These are phyloP conservation scores for Knipowitschia caucasica DNA, from an alignment of 2,797 vertebrate genomes.

Conservation along the genomic window DNA sequence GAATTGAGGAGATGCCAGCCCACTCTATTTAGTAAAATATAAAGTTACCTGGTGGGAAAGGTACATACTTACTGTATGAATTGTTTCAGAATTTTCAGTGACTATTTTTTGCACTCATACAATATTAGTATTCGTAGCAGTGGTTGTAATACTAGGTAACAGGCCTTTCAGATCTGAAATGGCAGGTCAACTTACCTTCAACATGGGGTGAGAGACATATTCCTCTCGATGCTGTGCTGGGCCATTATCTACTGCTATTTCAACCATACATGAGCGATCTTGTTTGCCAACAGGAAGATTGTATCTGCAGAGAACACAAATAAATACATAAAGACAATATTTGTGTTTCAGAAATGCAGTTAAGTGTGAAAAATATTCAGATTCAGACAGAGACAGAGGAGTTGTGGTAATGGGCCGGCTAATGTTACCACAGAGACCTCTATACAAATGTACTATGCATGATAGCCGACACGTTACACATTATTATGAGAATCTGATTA, in stretches of 20 bases:
- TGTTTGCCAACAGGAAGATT: constrained; percentile 70
- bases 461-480: constrained; percentile 35
- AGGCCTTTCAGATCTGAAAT: constrained; percentile 22
- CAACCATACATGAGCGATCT: constrained; percentile 77
- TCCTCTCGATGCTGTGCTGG: constrained; percentile 68
- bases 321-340: constrained; percentile 44
- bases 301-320: constrained; percentile 72
- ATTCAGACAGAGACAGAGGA: constrained; percentile 47
- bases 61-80: too few species aligned
- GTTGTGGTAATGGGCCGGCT: constrained; percentile 50
- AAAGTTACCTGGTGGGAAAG: too few species aligned
- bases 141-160: constrained; percentile 18
- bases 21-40: too few species aligned
- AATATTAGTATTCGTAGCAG: constrained; percentile 17
- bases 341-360: constrained; percentile 59
- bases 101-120: too few species aligned
- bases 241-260: constrained; percentile 79
- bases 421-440: constrained; percentile 59
- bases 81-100: too few species aligned
- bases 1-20: too few species aligned
- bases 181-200: constrained; percentile 73
- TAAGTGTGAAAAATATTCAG: constrained; percentile 66
- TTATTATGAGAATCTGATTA: constrained; percentile 39
- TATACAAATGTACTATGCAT: constrained; percentile 38
- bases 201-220: constrained; percentile 45